Base-by-base conservation (phyloP, 2,113 vertebrate genomes). In the Sakesphorus luctuosus region DNA sequence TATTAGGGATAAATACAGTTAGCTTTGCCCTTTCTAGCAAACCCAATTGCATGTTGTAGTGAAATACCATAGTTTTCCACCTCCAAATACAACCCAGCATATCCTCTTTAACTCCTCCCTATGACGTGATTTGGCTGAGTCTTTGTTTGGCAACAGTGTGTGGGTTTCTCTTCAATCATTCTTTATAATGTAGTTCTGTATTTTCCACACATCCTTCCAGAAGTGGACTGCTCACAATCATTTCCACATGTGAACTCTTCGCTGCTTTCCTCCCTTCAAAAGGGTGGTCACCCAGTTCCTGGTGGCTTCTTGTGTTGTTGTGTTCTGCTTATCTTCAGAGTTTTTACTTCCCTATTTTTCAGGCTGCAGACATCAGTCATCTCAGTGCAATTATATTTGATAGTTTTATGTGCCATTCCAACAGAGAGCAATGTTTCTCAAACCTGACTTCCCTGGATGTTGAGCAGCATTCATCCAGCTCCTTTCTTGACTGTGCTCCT, bases 121-220 rank as follows among this genome's bases (percentile, higher is more conserved):
- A 0, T 93, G 90, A 91, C 20, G 18, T 92, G 76, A 88, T 90
- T 90, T 95, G 94, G 63, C 87, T 3, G 7, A 79, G 55, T 14
- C 44, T 77, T 55, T 83, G 19, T 92, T 94, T 96, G 93, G 93
- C 94, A 95, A 36, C 29, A 53, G 53, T 0, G 3, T 7, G 4
- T 13, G 74, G 85, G 82, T 53, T 91, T 84, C 55, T 94, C 56
- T 74, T 93, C 85, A 80, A 0, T 83, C 78, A 69, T 77, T 77
- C n/a, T 84, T 91, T 43, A 62, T 7, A 29, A 63, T 65, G 75
- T 14, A 83, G 58, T 29, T 92, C 50, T 93, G 84, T 80, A 69
- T 91, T 96, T 97, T 97, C 95, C 94, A 91, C 4, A 7, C 35
- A 12, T 77, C 56, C 69, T 96, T 95, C 94, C 95, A 97, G 55